Evolutionary conservation across 1,140 invertebrate genomes (phyloP).

Genomic region (Lerema accius): DNA sequence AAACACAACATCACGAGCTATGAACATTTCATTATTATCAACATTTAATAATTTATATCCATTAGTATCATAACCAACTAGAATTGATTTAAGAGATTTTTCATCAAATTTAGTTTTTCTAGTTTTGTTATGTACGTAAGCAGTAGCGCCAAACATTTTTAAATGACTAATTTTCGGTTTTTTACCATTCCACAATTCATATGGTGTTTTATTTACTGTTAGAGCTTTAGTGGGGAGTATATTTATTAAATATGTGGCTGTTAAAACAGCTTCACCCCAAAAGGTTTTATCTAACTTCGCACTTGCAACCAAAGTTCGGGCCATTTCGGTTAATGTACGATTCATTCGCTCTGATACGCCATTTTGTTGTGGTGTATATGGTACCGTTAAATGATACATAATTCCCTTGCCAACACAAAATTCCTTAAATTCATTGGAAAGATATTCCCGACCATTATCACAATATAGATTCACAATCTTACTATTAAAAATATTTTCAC

Average conservation of each 20-base stretch:
- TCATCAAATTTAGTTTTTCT: slow-evolving; percentile 68
- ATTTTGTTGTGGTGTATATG: slow-evolving; percentile 81
- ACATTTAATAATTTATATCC: too few species aligned
- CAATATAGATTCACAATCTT: slow-evolving; percentile 67
- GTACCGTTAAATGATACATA: slow-evolving; percentile 71
- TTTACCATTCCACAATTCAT: slow-evolving; percentile 74
- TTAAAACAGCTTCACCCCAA: slow-evolving; percentile 68
- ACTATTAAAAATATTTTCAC: slow-evolving; percentile 60
- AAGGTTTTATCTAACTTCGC: slow-evolving; percentile 45
- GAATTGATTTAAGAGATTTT: slow-evolving; percentile 61
- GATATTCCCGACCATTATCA: slow-evolving; percentile 74
- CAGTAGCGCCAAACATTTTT: slow-evolving; percentile 75
- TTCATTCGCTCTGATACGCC: slow-evolving; percentile 79
- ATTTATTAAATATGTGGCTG: slow-evolving; percentile 76
- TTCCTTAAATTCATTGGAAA: slow-evolving; percentile 65
- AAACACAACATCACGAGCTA: slow-evolving; percentile 69
- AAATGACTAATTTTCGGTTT: slow-evolving; percentile 75
- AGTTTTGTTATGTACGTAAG: slow-evolving; percentile 68
- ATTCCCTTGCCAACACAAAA: slow-evolving; percentile 75
- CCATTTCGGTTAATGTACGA: slow-evolving; percentile 73
- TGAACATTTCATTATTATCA: too few species aligned
- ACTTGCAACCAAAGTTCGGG: slow-evolving; percentile 62
- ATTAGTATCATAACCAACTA: slow-evolving; percentile 71
- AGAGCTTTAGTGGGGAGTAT: slow-evolving; percentile 62
- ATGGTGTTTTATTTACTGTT: slow-evolving; percentile 65